Conservation (phyloP, 92 coral and sea anemone genomes). For the Ricordea florida region DNA sequence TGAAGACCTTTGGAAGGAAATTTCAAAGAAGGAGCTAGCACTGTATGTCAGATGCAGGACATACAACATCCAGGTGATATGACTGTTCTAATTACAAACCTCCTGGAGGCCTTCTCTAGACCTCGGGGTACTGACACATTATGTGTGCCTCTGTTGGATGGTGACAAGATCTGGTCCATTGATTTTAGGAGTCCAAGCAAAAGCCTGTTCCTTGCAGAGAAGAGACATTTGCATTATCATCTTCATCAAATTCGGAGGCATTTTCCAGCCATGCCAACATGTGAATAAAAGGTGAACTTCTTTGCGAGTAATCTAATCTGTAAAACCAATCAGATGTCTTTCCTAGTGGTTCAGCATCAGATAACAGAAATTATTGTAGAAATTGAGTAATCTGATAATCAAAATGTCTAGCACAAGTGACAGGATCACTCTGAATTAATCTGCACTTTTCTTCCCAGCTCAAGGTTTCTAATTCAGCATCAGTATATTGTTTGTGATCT, state of each 20-base stretch:
- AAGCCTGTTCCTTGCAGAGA: too few species aligned
- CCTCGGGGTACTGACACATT: constrained; percentile 5
- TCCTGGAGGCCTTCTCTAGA: constrained; percentile 13
- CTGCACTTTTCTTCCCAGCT: constrained; percentile 33
- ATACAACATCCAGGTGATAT: background rate
- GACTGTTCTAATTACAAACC: background rate
- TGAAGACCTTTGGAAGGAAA: too few species aligned
- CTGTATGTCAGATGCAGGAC: too few species aligned
- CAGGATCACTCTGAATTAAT: constrained; percentile 49
- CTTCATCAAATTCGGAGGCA: background rate
- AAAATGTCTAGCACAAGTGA: constrained; percentile 55
- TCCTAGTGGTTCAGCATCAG: background rate
- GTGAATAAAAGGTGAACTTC: constrained; percentile 37
- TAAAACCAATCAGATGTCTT: background rate
- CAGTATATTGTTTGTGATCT: constrained; percentile 6
- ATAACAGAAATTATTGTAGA: constrained; percentile 7
- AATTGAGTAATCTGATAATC: constrained; percentile 29
- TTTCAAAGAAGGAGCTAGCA: too few species aligned
- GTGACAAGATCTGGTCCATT: constrained; percentile 21
- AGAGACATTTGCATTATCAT: background rate
- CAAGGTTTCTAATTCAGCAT: background rate
- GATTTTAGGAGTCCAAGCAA: too few species aligned
- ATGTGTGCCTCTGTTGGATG: constrained; percentile 26
- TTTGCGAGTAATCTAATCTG: constrained; percentile 38
- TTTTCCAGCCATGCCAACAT: background rate